Conservation (phyloP, 2,113 vertebrate genomes). For the Pygathrix nemaeus region DNA sequence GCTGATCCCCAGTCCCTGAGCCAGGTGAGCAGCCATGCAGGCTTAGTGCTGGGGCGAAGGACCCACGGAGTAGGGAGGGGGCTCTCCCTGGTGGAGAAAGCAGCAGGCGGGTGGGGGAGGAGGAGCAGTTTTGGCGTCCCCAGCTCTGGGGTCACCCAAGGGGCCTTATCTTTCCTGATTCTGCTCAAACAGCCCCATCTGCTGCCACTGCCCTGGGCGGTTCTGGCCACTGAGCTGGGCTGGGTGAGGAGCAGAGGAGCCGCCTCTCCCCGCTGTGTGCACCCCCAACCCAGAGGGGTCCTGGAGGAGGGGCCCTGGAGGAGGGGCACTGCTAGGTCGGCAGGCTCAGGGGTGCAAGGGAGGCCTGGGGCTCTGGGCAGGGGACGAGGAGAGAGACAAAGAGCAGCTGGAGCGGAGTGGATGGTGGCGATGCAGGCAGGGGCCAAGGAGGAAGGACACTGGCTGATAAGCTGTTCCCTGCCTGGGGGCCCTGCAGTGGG, state of each 20-base stretch:
- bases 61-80: not conserved
- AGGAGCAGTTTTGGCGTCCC: rapidly evolving
- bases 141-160: not conserved
- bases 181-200: not conserved
- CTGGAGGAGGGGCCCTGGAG: not conserved
- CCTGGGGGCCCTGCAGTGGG: not conserved
- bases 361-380: not conserved
- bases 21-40: not conserved
- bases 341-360: not conserved
- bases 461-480: not conserved
- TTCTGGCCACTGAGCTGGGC: not conserved
- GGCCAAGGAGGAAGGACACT: not conserved
- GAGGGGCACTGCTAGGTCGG: rapidly evolving
- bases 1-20: not conserved
- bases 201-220: not conserved
- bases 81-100: not conserved
- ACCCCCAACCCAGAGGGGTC: not conserved
- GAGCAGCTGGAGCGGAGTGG: too few species aligned
- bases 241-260: not conserved
- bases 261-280: rapidly evolving
- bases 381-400: not conserved
- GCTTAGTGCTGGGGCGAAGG: not conserved
- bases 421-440: not conserved
- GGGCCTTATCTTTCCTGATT: not conserved
- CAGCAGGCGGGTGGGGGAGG: not conserved